Conservation (phyloP, 2,113 vertebrate genomes). For the Pelmatolapia mariae region DNA sequence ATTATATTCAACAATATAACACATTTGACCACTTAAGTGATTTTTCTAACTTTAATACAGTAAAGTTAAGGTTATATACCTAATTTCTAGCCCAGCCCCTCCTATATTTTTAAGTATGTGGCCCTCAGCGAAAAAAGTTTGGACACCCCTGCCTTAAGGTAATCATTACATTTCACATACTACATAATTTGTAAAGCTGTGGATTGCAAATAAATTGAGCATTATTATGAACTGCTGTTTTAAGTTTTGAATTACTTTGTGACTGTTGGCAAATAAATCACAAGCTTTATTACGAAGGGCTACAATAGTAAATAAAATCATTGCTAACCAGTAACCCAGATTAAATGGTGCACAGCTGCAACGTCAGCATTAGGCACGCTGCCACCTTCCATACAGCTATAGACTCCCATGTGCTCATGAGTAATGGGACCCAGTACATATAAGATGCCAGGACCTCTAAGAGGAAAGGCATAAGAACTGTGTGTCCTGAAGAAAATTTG, state of each 20-base stretch:
- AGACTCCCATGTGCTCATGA: not conserved
- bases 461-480: not conserved
- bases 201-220: not conserved
- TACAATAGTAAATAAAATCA: not conserved
- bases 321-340: not conserved
- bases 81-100: no score
- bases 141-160: no score
- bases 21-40: no score
- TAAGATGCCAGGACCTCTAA: not conserved
- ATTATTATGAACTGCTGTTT: not conserved
- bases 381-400: not conserved
- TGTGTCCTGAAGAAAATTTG: rapidly evolving
- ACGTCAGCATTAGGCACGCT: rapidly evolving
- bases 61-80: no score
- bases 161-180: not conserved
- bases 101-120: no score
- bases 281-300: not conserved
- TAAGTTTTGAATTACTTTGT: not conserved
- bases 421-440: not conserved
- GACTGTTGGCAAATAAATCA: not conserved
- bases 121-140: no score
- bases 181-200: not conserved
- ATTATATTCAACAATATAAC: no score
- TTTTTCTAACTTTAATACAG: no score
- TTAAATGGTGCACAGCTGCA: rapidly evolving